Evolutionary conservation across 1,140 invertebrate genomes (phyloP).

Genomic region (Monochamus saltuarius): DNA sequence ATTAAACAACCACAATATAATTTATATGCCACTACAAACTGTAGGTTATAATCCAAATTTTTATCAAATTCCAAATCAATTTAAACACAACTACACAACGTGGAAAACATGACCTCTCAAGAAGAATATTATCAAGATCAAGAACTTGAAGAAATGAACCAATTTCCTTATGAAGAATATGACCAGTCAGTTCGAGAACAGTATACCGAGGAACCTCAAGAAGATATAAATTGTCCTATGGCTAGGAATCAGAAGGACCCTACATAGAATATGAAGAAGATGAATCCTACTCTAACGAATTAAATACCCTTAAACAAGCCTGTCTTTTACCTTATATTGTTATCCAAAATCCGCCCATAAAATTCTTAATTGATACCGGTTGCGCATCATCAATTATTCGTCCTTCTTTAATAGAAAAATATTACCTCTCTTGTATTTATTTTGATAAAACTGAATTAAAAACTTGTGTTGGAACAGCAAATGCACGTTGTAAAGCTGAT

Average conservation of each 20-base stretch:
- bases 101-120: neutral
- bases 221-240: too few species aligned
- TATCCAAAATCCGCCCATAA: conserved; percentile 10
- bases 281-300: too few species aligned
- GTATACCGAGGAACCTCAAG: too few species aligned
- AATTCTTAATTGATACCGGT: conserved; percentile 22
- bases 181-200: too few species aligned
- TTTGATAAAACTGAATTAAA: conserved; percentile 10
- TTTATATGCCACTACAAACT: neutral
- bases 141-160: too few species aligned
- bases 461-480: neutral
- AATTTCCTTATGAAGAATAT: too few species aligned
- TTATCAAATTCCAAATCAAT: conserved; percentile 4
- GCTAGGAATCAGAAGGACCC: too few species aligned
- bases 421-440: conserved; percentile 14
- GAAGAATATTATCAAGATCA: too few species aligned
- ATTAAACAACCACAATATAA: conserved; percentile 5
- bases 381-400: conserved; percentile 17
- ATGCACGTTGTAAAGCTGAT: too few species aligned
- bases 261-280: too few species aligned
- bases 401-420: conserved; percentile 13
- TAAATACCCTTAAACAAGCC: too few species aligned
- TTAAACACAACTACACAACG: neutral
- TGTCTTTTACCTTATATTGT: too few species aligned
- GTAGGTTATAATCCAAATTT: neutral